A percentile compares a stretch with the other conserved stretches of the same genome.
phyloP scores from a whole-genome alignment of 1,140 invertebrate species.

The Phortica variegata region DNA sequence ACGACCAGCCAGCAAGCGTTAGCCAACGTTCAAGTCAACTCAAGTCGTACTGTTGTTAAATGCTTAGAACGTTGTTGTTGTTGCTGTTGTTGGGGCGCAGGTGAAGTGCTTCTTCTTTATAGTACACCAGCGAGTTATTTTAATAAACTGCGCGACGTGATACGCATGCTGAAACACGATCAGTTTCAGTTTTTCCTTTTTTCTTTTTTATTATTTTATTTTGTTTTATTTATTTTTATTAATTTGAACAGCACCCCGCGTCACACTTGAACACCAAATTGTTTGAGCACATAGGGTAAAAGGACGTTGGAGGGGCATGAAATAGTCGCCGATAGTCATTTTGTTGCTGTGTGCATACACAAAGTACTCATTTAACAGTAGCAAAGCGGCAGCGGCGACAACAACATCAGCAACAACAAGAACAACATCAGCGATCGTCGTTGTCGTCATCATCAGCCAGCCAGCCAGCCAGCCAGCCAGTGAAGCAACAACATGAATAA shows the following conservation, averaged over 20 bases:
- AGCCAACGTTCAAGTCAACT: too few relatives aligned
- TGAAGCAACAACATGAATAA: conserved; percentile 42
- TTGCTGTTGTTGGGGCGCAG: too few relatives aligned
- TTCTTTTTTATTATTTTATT: conserved; percentile 25
- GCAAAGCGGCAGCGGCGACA: conserved; percentile 15
- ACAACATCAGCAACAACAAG: background rate
- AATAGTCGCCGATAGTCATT: too few relatives aligned
- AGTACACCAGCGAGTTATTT: conserved; percentile 42
- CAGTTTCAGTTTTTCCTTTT: conserved; percentile 48
- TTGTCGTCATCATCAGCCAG: too few relatives aligned
- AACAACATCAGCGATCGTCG: conserved; percentile 24
- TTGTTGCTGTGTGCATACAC: conserved; percentile 27
- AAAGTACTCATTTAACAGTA: conserved; percentile 55
- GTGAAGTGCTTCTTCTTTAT: conserved; percentile 20
- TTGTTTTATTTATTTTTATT: conserved; percentile 46
- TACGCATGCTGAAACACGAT: conserved; percentile 45
- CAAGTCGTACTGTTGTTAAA: too few relatives aligned
- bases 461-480: too few relatives aligned
- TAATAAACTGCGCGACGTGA: conserved; percentile 56
- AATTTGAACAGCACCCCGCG: too few relatives aligned
- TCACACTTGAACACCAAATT: too few relatives aligned
- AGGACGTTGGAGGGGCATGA: too few relatives aligned
- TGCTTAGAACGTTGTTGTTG: too few relatives aligned
- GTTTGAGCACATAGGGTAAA: too few relatives aligned
- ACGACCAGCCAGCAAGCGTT: too few relatives aligned